These are phyloP conservation scores for Oreonectes daqikongensis DNA, from an alignment of 2,797 vertebrate genomes.

Conservation along the genomic window DNA sequence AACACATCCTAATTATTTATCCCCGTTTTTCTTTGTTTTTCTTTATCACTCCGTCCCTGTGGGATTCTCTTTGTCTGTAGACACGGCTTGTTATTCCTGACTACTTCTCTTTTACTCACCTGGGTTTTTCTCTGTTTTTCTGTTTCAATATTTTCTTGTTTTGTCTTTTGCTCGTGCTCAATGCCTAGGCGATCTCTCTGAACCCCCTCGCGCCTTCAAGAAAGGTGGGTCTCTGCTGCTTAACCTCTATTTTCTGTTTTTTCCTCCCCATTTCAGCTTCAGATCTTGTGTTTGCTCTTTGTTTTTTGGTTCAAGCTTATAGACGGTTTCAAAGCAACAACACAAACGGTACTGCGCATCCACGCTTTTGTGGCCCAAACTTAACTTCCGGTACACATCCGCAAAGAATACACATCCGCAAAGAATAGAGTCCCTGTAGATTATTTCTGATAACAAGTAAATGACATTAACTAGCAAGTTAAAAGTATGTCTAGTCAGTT, in stretches of 20 bases:
- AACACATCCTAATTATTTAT: slow-evolving; percentile 32
- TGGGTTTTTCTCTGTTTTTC: slow-evolving; percentile 75
- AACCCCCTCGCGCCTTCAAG: slow-evolving; percentile 95
- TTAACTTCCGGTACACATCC: too few species aligned
- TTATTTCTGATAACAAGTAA: too few species aligned
- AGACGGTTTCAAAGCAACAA: too few species aligned
- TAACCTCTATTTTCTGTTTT: slow-evolving; percentile 49
- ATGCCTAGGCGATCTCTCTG: slow-evolving; percentile 95
- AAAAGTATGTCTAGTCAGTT: too few species aligned
- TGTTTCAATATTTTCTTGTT: slow-evolving; percentile 62
- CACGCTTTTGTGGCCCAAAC: too few species aligned
- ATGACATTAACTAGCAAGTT: too few species aligned
- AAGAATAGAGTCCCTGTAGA: too few species aligned
- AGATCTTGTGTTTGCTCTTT: slow-evolving; percentile 14
- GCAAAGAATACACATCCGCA: too few species aligned
- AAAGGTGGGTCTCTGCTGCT: slow-evolving; percentile 91
- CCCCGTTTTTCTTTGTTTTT: slow-evolving; percentile 56
- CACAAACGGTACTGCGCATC: too few species aligned
- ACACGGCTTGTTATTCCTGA: slow-evolving; percentile 75
- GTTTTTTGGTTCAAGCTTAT: slow-evolving; percentile 24
- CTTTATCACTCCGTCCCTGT: slow-evolving; percentile 55
- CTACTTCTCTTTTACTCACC: slow-evolving; percentile 70
- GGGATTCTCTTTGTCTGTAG: slow-evolving; percentile 66
- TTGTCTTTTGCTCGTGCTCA: slow-evolving; percentile 83
- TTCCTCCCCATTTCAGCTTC: slow-evolving; percentile 33